phyloP scores from a whole-genome alignment of 2,797 vertebrate species.

The Pyrocephalus nanus region DNA sequence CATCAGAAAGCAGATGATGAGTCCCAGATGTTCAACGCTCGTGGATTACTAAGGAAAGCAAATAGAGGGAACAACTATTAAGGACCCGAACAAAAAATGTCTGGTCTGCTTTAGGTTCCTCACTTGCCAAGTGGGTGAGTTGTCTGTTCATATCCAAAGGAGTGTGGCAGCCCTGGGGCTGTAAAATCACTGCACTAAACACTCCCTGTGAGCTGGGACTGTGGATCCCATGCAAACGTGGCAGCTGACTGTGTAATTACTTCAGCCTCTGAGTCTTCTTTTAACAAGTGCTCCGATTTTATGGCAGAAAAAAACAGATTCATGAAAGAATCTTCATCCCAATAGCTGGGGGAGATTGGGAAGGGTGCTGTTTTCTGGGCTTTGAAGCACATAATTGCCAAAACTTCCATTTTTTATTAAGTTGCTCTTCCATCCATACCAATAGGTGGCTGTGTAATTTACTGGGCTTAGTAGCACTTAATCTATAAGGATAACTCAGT shows the following conservation, averaged over 20 bases:
- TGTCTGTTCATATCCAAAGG: background rate
- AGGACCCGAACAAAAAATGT: constrained; percentile 29
- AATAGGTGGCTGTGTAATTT: background rate
- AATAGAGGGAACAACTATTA: constrained; percentile 37
- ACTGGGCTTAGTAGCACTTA: background rate
- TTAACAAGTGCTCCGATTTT: background rate
- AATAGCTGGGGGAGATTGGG: background rate
- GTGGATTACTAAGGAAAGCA: constrained; percentile 54
- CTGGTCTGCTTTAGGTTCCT: constrained; percentile 18
- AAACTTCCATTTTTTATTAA: background rate
- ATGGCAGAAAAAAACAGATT: background rate
- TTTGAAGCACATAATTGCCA: background rate
- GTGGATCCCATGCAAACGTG: background rate
- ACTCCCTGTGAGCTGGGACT: background rate
- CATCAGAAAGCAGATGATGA: constrained; percentile 33
- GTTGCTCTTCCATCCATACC: background rate
- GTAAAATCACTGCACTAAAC: constrained; percentile 2
- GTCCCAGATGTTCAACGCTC: constrained; percentile 47
- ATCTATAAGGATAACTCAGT: background rate
- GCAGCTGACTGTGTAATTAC: background rate
- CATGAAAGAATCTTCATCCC: background rate
- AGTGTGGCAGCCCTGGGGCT: constrained; percentile 15
- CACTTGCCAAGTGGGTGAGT: background rate
- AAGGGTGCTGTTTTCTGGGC: background rate
- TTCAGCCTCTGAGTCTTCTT: background rate